Conservation (phyloP, 1,140 invertebrate species). For the Zaprionus ornatus region DNA sequence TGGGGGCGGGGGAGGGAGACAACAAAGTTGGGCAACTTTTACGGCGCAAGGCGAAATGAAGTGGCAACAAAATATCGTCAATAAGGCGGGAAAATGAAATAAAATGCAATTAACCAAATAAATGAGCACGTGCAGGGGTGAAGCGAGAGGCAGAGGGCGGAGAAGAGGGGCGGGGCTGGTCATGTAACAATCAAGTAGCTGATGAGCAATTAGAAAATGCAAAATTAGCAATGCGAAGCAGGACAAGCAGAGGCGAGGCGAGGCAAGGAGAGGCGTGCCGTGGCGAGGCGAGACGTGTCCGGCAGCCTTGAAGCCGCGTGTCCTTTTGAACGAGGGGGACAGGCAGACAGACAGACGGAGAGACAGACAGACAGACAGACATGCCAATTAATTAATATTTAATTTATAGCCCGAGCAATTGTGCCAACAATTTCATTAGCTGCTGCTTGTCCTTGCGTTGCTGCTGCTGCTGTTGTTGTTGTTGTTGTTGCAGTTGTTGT, state of each 20-base stretch:
- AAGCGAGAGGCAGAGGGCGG: too few species aligned
- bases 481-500: not conserved
- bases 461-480: not conserved
- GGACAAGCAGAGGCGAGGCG: not conserved
- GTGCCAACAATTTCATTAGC: constrained; percentile 45
- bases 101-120: constrained; percentile 46
- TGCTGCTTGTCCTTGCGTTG: not conserved
- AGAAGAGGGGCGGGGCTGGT: not conserved
- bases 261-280: not conserved
- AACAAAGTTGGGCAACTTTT: constrained; percentile 30
- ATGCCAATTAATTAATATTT: constrained; percentile 76
- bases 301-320: not conserved
- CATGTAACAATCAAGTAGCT: constrained; percentile 58
- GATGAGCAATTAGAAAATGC: constrained; percentile 74
- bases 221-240: constrained; percentile 46
- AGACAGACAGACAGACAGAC: constrained; percentile 12
- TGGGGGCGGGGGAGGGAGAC: not conserved
- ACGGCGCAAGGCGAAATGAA: constrained; percentile 8
- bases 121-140: not conserved
- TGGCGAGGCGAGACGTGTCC: not conserved
- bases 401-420: constrained; percentile 60
- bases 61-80: constrained; percentile 31
- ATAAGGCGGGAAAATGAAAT: constrained; percentile 44
- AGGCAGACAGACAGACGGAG: not conserved
- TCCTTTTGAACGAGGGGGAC: not conserved